Percentiles rank a stretch among this genome's conserved stretches.
phyloP scores from a whole-genome alignment of 1,140 invertebrate genomes.

The Neodiprion lecontei region DNA sequence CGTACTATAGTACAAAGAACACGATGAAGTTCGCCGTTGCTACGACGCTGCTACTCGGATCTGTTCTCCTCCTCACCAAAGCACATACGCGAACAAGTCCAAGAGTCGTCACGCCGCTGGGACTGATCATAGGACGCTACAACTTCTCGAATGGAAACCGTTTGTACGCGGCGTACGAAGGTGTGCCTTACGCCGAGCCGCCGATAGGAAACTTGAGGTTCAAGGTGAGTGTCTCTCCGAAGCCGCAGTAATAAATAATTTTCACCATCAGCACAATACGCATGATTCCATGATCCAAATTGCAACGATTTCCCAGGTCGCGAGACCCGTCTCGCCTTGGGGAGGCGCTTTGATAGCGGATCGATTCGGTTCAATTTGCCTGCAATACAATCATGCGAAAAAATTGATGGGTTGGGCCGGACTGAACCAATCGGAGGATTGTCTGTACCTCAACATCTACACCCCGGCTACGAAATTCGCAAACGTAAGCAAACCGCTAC shows the following conservation, averaged over 20 bases:
- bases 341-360: conserved; percentile 70
- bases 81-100: neutral
- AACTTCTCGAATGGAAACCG: neutral
- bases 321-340: neutral
- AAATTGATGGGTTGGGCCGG: too few species aligned
- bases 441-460: conserved; percentile 74
- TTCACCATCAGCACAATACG: neutral
- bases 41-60: neutral
- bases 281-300: neutral
- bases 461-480: conserved; percentile 44
- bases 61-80: neutral
- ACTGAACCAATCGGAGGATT: conserved; percentile 70
- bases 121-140: neutral
- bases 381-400: conserved; percentile 61
- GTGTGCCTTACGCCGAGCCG: conserved; percentile 85
- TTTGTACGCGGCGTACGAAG: conserved; percentile 78
- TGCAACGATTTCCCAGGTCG: neutral
- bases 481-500: neutral
- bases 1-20: neutral
- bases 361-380: conserved; percentile 86
- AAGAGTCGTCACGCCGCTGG: neutral
- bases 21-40: neutral
- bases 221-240: conserved; percentile 61
- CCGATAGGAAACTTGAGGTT: conserved; percentile 82
- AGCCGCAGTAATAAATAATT: neutral